Conservation (phyloP, 2,888 invertebrate genomes). For the Acanthopleura granulata region DNA sequence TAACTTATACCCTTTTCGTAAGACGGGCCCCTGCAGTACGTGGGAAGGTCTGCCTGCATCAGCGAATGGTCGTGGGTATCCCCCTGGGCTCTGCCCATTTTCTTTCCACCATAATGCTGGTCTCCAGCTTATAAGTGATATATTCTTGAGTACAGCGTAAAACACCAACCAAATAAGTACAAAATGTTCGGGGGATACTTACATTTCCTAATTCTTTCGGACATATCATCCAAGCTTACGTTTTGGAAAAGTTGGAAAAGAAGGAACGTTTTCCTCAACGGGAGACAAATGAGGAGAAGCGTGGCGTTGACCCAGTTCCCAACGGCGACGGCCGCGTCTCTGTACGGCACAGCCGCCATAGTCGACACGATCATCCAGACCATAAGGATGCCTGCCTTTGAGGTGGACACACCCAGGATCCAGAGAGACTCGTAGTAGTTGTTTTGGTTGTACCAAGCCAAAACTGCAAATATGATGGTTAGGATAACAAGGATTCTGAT, state of each 20-base stretch:
- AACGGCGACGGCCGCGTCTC: slow-evolving; percentile 68
- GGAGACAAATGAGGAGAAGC: slow-evolving; percentile 66
- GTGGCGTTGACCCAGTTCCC: slow-evolving; percentile 69
- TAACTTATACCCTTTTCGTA: too few species aligned
- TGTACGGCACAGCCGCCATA: slow-evolving; percentile 55
- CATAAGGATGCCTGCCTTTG: slow-evolving; percentile 65
- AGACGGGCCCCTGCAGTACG: too few species aligned
- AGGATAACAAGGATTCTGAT: slow-evolving; percentile 69
- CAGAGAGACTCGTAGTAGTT: slow-evolving; percentile 69
- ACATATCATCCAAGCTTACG: neutral
- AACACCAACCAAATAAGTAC: too few species aligned
- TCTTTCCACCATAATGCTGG: too few species aligned
- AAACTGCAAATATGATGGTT: slow-evolving; percentile 66
- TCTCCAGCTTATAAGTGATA: too few species aligned
- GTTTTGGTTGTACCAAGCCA: slow-evolving; percentile 68
- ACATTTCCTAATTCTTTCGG: neutral
- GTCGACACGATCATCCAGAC: slow-evolving; percentile 69
- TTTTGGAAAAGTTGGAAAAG: slow-evolving; percentile 29
- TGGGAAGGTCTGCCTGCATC: too few species aligned
- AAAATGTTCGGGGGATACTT: neutral
- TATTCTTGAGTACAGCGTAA: too few species aligned
- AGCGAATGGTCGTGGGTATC: too few species aligned
- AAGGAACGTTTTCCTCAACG: slow-evolving; percentile 67
- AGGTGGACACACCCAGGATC: slow-evolving; percentile 60
- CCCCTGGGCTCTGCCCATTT: too few species aligned